Evolutionary conservation across 2,113 vertebrate species (phyloP).

Genomic region (Syngnathus floridae): DNA sequence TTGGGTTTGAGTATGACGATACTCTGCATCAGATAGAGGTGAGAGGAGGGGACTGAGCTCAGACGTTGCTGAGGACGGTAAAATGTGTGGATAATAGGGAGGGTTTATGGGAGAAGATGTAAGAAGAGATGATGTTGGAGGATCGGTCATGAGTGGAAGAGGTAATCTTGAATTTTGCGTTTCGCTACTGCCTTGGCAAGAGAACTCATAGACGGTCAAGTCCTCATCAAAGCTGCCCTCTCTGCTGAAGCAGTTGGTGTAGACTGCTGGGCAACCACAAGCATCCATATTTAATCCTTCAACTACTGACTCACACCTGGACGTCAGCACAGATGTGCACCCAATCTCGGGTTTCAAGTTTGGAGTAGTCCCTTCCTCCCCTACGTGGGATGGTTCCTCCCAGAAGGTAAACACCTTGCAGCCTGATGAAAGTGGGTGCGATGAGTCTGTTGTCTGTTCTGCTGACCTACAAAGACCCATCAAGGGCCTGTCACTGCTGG

Average conservation of each 20-base stretch:
- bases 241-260: slow-evolving; percentile 80
- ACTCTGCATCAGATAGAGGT: slow-evolving; percentile 44
- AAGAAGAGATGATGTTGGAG: slow-evolving; percentile 54
- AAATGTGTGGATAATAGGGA: slow-evolving; percentile 59
- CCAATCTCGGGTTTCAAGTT: slow-evolving; percentile 52
- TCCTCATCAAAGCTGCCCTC: slow-evolving; percentile 70
- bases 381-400: slow-evolving; percentile 38
- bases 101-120: slow-evolving; percentile 63
- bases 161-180: slow-evolving; percentile 32
- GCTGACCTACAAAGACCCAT: slow-evolving; percentile 40
- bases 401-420: slow-evolving; percentile 59
- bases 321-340: slow-evolving; percentile 49
- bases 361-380: slow-evolving; percentile 9
- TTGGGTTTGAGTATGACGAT: slow-evolving; percentile 48
- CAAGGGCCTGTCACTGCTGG: slow-evolving; percentile 49
- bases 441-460: slow-evolving; percentile 22
- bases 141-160: slow-evolving; percentile 47
- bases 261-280: slow-evolving; percentile 80
- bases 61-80: slow-evolving; percentile 56
- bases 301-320: slow-evolving; percentile 58
- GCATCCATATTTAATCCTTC: slow-evolving; percentile 65
- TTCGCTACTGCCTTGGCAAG: slow-evolving; percentile 36
- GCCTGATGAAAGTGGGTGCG: slow-evolving; percentile 26
- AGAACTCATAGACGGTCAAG: slow-evolving; percentile 62
- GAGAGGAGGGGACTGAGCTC: slow-evolving; percentile 72